Evolutionary conservation across 2,888 invertebrate species (phyloP).

Genomic region (Amphipoea oculea): DNA sequence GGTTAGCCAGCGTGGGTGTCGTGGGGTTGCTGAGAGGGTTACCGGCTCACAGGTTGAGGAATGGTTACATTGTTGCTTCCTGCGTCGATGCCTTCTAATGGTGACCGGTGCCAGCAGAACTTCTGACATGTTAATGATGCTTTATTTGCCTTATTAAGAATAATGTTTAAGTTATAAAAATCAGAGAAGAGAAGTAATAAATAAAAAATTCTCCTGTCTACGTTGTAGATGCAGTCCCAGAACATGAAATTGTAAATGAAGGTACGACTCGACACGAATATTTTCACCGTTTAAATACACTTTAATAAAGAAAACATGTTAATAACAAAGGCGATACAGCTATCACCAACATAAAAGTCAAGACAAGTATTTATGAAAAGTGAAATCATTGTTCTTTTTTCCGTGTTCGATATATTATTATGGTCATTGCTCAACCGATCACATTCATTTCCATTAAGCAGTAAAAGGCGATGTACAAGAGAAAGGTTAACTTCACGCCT

Average conservation of each 20-base stretch:
- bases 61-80: neutral
- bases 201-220: neutral
- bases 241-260: constrained; percentile 11
- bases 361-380: constrained; percentile 2
- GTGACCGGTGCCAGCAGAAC: neutral
- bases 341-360: neutral
- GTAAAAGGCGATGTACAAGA: constrained; percentile 32
- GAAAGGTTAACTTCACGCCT: constrained; percentile 44
- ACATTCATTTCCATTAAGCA: constrained; percentile 49
- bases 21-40: neutral
- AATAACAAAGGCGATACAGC: neutral
- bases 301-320: constrained; percentile 1
- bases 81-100: neutral
- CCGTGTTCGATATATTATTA: neutral
- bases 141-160: neutral
- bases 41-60: neutral
- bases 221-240: neutral
- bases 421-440: neutral
- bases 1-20: constrained; percentile 18
- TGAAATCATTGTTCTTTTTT: constrained; percentile 6
- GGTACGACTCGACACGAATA: neutral
- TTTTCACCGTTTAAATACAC: neutral
- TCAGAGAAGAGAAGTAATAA: neutral
- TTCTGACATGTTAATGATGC: neutral
- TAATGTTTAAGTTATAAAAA: neutral